phyloP scores from a whole-genome alignment of 2,113 vertebrate species.

The Chauna torquata region DNA sequence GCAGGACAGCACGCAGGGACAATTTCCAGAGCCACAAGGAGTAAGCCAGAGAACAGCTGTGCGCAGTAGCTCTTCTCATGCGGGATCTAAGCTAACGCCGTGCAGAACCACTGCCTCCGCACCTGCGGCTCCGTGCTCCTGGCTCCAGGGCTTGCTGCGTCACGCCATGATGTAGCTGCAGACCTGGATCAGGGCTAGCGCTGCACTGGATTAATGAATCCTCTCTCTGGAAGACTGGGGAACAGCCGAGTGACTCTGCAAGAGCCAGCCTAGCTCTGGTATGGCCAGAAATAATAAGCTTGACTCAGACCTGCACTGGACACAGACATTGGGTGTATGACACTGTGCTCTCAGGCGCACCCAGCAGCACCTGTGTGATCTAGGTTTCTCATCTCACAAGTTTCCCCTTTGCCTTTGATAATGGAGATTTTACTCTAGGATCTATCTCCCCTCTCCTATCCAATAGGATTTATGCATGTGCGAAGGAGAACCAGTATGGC shows the following conservation, averaged over 20 bases:
- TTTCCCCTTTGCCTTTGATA: not conserved
- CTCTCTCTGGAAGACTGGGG: not conserved
- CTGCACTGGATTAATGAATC: not conserved
- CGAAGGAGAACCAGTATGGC: not conserved
- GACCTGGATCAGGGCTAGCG: not conserved
- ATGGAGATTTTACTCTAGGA: not conserved
- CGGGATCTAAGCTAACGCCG: not conserved
- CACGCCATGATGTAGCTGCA: not conserved
- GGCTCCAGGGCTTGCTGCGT: not conserved
- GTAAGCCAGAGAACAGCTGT: not conserved
- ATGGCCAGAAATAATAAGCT: not conserved
- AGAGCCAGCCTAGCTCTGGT: not conserved
- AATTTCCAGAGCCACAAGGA: not conserved
- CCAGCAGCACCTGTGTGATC: not conserved
- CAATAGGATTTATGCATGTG: not conserved
- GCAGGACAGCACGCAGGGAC: not conserved
- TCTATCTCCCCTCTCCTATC: not conserved
- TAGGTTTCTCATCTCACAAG: not conserved
- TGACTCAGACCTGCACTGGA: not conserved
- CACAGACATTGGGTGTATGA: not conserved
- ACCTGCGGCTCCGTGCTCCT: not conserved
- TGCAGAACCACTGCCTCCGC: not conserved
- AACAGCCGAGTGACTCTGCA: not conserved
- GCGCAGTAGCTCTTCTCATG: not conserved
- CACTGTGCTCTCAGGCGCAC: not conserved